A percentile compares a stretch with the other conserved stretches of the same genome.
Conservation (phyloP, 1,140 invertebrate species). For the Caenorhabditis briggsae region DNA sequence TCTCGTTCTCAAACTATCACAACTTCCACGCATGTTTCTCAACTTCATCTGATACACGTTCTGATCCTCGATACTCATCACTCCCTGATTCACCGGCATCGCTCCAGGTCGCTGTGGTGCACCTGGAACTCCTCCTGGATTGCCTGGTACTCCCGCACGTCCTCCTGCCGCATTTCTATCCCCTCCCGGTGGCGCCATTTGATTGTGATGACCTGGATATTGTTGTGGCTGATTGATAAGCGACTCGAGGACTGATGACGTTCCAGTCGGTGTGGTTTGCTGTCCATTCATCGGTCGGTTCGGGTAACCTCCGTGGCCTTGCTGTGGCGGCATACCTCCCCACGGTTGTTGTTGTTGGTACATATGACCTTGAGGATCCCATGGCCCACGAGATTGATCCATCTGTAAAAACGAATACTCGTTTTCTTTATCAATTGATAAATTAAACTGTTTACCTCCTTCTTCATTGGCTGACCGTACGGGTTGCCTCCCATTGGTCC, state of each 20-base stretch:
- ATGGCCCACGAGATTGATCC: slow-evolving; percentile 20
- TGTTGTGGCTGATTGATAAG: slow-evolving; percentile 67
- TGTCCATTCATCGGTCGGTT: slow-evolving; percentile 36
- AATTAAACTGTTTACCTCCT: background rate
- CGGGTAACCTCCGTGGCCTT: slow-evolving; percentile 30
- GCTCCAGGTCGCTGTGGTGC: background rate
- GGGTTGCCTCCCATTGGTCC: slow-evolving; percentile 42
- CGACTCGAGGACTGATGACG: slow-evolving; percentile 62
- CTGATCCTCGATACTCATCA: slow-evolving; percentile 20
- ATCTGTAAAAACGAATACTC: background rate
- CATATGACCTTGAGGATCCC: slow-evolving; percentile 56
- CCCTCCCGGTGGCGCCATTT: background rate
- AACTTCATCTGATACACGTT: background rate
- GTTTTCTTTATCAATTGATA: background rate
- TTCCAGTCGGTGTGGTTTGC: background rate
- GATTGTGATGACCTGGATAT: slow-evolving; percentile 42
- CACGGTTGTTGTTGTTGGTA: slow-evolving; percentile 42
- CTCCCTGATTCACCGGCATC: slow-evolving; percentile 1
- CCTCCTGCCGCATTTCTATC: background rate
- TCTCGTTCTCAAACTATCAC: slow-evolving; percentile 56
- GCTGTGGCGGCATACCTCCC: slow-evolving; percentile 46
- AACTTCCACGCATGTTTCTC: slow-evolving; percentile 36
- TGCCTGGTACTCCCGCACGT: background rate
- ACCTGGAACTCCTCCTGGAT: background rate
- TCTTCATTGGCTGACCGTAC: slow-evolving; percentile 3